Base-by-base conservation (phyloP, 2,888 invertebrate genomes). In the Imbricaverruca yamaguchii region DNA sequence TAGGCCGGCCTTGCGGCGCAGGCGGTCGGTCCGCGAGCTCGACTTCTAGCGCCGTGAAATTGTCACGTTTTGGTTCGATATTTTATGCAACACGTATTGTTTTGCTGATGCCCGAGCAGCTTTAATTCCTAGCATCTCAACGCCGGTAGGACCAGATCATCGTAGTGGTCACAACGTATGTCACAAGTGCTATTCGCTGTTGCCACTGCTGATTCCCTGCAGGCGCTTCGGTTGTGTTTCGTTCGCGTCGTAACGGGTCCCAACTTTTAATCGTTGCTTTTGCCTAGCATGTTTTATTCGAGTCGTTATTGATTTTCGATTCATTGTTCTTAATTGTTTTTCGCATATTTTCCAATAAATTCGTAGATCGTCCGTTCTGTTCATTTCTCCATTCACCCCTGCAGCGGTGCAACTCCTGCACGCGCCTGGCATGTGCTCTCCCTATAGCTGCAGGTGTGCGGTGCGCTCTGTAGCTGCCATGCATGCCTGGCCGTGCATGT, bases 291-390 rank as follows among this genome's bases (percentile, higher is more conserved):
- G 69, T 12, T 69, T 69, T 69, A 39, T 25, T 67, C 10, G 69
- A 69, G 25, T 69, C 69, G 23, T 69, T 25, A 15, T 69, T 23
- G 39, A 61, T 61, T 15, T 69, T 39, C 13, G 3, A 69, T 69
- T 69, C 13, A 69, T 69, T 39, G 69, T 69, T 69, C 69, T 39
- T 15, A 69, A 39, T 69, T 39, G 39, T 69, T 69, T 69, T 69
- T 25, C 39, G 39, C 69, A 39, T 23, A 23, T 69, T 69, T 67
- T 69, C 69, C 39, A 69, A 69, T 69, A 69, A 69, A 69, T 25
- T 23, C 65, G 65, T 69, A 69, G 39, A 15, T 39, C 3, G 15
- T 15, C 39, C 39, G 6, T 69, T 39, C 69, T 69, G 69, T 69
- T 69, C 15, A 11, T 25, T 69, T 69, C 13, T 39, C 13, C 69